A percentile compares a stretch with the other conserved stretches of the same genome.
These are phyloP conservation scores for Probaryconus sp. DNA, from an alignment of 1,140 invertebrate species.

Conservation along the genomic window DNA sequence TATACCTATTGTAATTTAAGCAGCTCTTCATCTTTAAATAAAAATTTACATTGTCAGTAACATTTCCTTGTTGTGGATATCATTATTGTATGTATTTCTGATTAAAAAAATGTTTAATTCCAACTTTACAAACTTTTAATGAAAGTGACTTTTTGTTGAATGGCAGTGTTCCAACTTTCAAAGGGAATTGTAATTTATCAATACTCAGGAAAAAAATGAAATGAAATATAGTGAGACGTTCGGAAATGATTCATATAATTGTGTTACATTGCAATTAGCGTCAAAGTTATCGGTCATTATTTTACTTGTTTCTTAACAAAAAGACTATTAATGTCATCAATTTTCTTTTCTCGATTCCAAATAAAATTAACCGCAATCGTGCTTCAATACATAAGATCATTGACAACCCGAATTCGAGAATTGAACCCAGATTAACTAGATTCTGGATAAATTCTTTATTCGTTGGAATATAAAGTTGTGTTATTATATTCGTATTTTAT, in stretches of 20 bases:
- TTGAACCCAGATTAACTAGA: too few species aligned
- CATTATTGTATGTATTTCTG: slow-evolving; percentile 1
- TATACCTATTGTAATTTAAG: too few species aligned
- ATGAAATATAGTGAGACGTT: slow-evolving; percentile 5
- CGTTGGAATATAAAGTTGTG: neutral
- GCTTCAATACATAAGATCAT: too few species aligned
- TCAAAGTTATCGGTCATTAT: too few species aligned
- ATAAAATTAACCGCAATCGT: too few species aligned
- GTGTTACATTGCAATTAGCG: neutral
- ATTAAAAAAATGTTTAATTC: slow-evolving; percentile 10
- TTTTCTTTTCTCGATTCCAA: too few species aligned
- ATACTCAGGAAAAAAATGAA: slow-evolving; percentile 12
- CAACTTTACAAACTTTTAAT: slow-evolving; percentile 16
- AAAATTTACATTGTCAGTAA: too few species aligned
- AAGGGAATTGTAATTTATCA: slow-evolving; percentile 18
- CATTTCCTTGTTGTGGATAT: neutral
- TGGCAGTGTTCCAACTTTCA: slow-evolving; percentile 14
- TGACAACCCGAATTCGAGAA: too few species aligned
- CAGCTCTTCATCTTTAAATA: too few species aligned
- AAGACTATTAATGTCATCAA: too few species aligned
- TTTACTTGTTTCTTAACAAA: too few species aligned
- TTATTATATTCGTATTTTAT: neutral
- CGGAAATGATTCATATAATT: slow-evolving; percentile 1
- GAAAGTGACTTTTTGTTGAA: slow-evolving; percentile 15
- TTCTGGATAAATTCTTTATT: neutral